phyloP scores from a whole-genome alignment of 2,888 invertebrate genomes.

The Lycocerus yunnanus region DNA sequence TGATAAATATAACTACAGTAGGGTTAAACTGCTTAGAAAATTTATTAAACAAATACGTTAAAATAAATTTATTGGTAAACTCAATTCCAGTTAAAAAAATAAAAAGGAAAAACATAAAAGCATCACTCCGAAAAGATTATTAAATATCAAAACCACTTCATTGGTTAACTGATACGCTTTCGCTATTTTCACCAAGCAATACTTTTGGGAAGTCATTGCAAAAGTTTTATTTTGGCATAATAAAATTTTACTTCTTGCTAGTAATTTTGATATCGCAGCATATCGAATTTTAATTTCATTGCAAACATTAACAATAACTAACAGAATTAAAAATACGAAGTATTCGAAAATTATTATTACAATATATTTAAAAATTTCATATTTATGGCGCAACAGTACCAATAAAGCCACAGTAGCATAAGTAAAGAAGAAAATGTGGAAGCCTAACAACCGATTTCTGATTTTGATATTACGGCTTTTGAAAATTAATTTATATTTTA shows the following conservation, averaged over 20 bases:
- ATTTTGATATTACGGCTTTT: neutral
- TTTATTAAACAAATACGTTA: neutral
- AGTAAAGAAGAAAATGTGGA: neutral
- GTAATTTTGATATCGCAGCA: neutral
- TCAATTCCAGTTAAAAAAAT: neutral
- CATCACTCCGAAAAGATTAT: neutral
- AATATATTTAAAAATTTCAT: neutral
- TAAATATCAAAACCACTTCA: neutral
- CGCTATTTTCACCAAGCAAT: neutral
- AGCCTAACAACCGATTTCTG: neutral
- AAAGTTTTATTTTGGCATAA: neutral
- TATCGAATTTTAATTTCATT: neutral
- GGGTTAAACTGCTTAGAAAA: too few relatives aligned
- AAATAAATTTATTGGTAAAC: neutral
- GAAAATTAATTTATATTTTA: neutral
- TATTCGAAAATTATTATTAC: neutral
- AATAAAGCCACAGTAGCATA: neutral
- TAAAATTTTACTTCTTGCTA: neutral
- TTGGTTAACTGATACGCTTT: neutral
- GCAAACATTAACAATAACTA: neutral
- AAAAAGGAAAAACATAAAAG: neutral
- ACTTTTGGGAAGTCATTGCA: neutral
- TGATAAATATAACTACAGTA: too few relatives aligned
- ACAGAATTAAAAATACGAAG: neutral
- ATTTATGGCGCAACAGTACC: neutral